Conservation (phyloP, 2,113 vertebrate genomes). For the Etheostoma spectabile region DNA sequence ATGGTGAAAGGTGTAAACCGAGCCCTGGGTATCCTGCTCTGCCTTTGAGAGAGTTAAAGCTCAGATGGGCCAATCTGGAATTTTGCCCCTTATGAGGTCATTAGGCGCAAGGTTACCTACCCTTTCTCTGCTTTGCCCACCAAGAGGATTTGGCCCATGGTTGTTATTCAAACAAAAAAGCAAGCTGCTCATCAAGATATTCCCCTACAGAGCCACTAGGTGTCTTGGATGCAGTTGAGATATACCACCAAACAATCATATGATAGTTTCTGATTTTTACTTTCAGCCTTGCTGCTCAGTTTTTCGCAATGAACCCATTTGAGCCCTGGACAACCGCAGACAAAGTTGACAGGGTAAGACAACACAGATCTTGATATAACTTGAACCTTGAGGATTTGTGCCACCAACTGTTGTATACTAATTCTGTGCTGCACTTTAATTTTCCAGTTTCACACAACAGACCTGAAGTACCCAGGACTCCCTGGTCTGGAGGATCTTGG, state of each 20-base stretch:
- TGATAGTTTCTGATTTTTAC: neutral
- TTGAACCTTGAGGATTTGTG: neutral
- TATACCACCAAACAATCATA: neutral
- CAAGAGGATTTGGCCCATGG: too few relatives aligned
- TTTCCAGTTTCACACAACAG: constrained; percentile 90
- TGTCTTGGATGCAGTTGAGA: neutral
- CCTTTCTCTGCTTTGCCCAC: too few relatives aligned
- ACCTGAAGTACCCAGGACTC: constrained; percentile 89
- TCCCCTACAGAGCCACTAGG: neutral
- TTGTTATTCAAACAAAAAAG: neutral
- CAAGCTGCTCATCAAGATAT: neutral
- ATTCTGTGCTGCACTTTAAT: neutral
- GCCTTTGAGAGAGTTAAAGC: too few relatives aligned
- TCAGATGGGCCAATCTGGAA: too few relatives aligned
- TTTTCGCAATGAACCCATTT: constrained; percentile 91
- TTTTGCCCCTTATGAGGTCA: too few relatives aligned
- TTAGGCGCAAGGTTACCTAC: too few relatives aligned
- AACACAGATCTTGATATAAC: neutral
- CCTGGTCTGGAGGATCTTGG: constrained; percentile 94
- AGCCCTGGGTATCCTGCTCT: too few relatives aligned
- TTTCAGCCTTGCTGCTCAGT: constrained; percentile 84
- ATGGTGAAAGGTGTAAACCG: too few relatives aligned
- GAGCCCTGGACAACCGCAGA: constrained; percentile 92
- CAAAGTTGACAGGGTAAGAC: constrained; percentile 91
- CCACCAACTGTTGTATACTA: neutral